Base-by-base conservation (phyloP, 2,888 invertebrate species). In the Torymus aiolomorphi region DNA sequence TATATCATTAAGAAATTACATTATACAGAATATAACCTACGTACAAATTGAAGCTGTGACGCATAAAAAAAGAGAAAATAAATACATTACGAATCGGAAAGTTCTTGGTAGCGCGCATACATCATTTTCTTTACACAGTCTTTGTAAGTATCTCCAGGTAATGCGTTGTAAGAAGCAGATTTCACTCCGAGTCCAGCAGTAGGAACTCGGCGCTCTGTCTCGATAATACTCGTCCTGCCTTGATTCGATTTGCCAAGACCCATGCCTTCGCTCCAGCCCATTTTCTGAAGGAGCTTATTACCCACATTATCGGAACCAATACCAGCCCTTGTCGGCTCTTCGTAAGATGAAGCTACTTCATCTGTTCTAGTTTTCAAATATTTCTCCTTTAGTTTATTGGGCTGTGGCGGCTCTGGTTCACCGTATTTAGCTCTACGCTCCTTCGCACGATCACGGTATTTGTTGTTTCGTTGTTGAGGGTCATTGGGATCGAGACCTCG, bases 221-320 rank as follows among this genome's bases (percentile, higher is more conserved):
- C 96, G 83, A 98, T 97, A 67, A 98, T 98, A 74, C 96, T 96
- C 31, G 97, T 96, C 86, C 97, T 92, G 14, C 97, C 98, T 91
- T 99, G 98, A 88, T 97, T 97, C 74, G 94, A 93, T 89, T 96
- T 96, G 0, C 99, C 99, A 24, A 99, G 92, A 0, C 99, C 99
- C 92, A 97, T 95, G 0, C 99, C 99, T 89, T 97, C 97, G 8
- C 96, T 96, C 99, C 99, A 99, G 4, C 99, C 99, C 99, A 99
- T 99, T 91, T 97, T 98, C 91, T 99, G 98, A 83, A 99, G 90
- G 90, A 99, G 92, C 88, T 97, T 96, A 88, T 96, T 98, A 10
- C 99, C 99, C 80, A 98, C 96, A 86, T 98, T 98, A 84, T 96
- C 97, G 0, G 96, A 94, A 85, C 96, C 92, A 86, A 97, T 93